Evolutionary conservation across 2,113 vertebrate species (phyloP).

Genomic region (Edolisoma coerulescens): DNA sequence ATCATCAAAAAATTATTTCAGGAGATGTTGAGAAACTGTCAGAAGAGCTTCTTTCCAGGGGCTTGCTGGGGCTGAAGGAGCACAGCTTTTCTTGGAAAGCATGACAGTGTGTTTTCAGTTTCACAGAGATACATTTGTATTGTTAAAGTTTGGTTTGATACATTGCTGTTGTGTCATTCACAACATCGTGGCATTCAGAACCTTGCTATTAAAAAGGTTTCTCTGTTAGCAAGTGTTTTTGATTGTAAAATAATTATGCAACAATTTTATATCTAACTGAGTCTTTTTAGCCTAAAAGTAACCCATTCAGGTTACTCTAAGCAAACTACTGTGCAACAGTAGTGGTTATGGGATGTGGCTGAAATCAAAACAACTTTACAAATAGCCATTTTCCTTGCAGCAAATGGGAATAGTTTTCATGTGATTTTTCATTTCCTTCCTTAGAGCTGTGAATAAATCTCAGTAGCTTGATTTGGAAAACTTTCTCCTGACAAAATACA

Average conservation of each 20-base stretch:
- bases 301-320: neutral
- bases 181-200: neutral
- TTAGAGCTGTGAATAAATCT: neutral
- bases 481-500: neutral
- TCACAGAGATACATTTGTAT: neutral
- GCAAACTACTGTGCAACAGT: neutral
- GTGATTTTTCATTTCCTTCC: neutral
- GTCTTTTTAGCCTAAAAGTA: neutral
- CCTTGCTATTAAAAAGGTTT: neutral
- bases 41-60: neutral
- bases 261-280: neutral
- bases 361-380: neutral
- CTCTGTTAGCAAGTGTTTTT: neutral
- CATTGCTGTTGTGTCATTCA: neutral
- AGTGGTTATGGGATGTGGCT: neutral
- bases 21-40: neutral
- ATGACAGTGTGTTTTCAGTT: neutral
- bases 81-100: neutral
- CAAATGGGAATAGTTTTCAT: neutral
- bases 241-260: neutral
- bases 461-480: neutral
- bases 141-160: neutral
- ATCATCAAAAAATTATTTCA: neutral
- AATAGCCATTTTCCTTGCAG: neutral
- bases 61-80: neutral